Conservation (phyloP, 2,113 vertebrate genomes). For the Carassius carassius region DNA sequence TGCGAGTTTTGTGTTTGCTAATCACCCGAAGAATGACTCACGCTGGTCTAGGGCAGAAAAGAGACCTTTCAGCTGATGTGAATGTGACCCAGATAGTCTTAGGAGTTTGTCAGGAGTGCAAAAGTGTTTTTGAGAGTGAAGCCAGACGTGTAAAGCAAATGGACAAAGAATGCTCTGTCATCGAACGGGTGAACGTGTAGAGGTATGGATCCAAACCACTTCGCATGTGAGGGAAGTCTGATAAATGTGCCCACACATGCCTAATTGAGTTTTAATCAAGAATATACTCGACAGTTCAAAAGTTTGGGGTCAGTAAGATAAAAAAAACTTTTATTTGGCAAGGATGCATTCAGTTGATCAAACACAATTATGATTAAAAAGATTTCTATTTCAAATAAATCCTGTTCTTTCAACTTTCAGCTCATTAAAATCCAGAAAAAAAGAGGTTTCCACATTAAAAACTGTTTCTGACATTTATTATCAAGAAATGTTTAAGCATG, state of each 20-base stretch:
- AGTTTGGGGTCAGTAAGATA: not conserved
- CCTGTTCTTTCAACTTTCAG: not conserved
- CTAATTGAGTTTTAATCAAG: too few species aligned
- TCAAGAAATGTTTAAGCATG: not conserved
- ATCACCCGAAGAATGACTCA: slow-evolving; percentile 34
- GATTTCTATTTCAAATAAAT: not conserved
- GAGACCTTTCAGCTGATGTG: slow-evolving; percentile 38
- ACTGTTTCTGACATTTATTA: not conserved
- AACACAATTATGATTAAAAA: not conserved
- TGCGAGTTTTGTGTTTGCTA: not conserved
- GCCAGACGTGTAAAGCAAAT: slow-evolving; percentile 33
- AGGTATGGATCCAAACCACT: not conserved
- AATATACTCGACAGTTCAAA: not conserved
- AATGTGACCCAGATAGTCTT: slow-evolving; percentile 44
- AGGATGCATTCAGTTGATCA: not conserved
- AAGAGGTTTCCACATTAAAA: not conserved
- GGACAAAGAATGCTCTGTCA: slow-evolving; percentile 52
- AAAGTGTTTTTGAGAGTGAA: slow-evolving; percentile 42
- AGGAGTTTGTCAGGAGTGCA: slow-evolving; percentile 36
- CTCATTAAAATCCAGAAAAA: not conserved
- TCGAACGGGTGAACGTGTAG: not conserved
- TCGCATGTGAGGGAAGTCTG: not conserved
- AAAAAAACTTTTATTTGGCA: not conserved
- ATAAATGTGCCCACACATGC: not conserved
- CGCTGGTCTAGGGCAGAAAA: slow-evolving; percentile 12